Conservation (phyloP, 2,113 vertebrate species). For the Catharus fuscescens region DNA sequence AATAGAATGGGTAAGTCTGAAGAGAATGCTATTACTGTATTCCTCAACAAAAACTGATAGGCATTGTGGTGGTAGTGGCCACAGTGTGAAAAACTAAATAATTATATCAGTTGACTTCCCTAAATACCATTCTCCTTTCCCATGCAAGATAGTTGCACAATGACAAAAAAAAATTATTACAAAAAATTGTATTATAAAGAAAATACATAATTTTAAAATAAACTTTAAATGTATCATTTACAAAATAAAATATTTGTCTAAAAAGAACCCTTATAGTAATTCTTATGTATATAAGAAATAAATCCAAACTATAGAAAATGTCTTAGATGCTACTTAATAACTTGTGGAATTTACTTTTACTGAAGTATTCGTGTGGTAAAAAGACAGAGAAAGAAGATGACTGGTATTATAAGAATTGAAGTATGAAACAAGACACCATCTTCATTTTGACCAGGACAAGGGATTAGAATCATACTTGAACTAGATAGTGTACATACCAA, state of each 20-base stretch:
- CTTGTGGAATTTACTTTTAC: neutral
- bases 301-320: neutral
- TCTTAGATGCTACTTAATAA: neutral
- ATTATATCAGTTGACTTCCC: neutral
- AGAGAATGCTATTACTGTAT: neutral
- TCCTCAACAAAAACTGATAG: neutral
- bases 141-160: neutral
- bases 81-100: neutral
- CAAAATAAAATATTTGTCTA: neutral
- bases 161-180: neutral
- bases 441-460: conserved; percentile 33
- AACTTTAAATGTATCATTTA: neutral
- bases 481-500: conserved; percentile 48
- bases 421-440: conserved; percentile 14
- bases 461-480: conserved; percentile 49
- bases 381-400: neutral
- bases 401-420: neutral
- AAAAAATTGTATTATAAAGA: neutral
- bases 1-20: neutral
- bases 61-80: neutral
- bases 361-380: neutral
- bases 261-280: neutral
- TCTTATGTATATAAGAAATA: neutral
- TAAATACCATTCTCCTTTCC: neutral
- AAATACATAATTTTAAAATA: neutral